A percentile compares a stretch with the other conserved stretches of the same genome.
These are phyloP conservation scores for Caranx melampygus DNA, from an alignment of 2,113 vertebrate species.

Conservation along the genomic window DNA sequence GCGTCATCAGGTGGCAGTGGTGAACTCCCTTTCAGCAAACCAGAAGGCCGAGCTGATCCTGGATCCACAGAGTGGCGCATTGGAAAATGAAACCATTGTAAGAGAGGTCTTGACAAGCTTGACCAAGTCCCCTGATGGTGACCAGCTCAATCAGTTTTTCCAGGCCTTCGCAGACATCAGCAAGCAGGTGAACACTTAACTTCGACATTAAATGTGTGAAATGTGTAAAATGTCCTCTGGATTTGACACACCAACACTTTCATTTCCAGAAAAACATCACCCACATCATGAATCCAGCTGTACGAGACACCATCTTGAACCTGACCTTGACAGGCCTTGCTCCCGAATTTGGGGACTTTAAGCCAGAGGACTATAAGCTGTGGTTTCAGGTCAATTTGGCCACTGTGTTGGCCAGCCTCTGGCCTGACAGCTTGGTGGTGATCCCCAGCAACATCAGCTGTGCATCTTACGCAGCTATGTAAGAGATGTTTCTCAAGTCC, in stretches of 20 bases:
- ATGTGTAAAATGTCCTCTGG: too few relatives aligned
- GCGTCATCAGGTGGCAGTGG: constrained; percentile 29
- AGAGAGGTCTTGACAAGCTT: constrained; percentile 11
- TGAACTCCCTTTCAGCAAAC: constrained; percentile 39
- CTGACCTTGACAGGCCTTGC: constrained; percentile 62
- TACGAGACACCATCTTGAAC: background rate
- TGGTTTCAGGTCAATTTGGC: constrained; percentile 56
- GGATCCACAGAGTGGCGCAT: constrained; percentile 27
- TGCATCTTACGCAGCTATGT: too few relatives aligned
- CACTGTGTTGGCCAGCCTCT: too few relatives aligned
- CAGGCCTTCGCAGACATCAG: constrained; percentile 17
- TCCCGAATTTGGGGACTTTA: constrained; percentile 42
- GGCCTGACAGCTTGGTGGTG: too few relatives aligned
- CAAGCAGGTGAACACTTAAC: constrained; percentile 11
- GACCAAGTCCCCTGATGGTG: constrained; percentile 5
- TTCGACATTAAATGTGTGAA: too few relatives aligned
- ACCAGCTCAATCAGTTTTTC: constrained; percentile 38
- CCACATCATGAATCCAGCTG: constrained; percentile 9
- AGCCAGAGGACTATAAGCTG: constrained; percentile 30
- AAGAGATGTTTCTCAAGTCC: too few relatives aligned
- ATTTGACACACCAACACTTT: background rate
- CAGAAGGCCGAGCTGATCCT: constrained; percentile 58
- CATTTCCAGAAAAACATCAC: constrained; percentile 43
- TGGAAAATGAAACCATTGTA: constrained; percentile 27
- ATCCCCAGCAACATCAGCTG: too few relatives aligned